These are phyloP conservation scores for Varroa destructor DNA, from an alignment of 1,140 invertebrate genomes.

Conservation along the genomic window DNA sequence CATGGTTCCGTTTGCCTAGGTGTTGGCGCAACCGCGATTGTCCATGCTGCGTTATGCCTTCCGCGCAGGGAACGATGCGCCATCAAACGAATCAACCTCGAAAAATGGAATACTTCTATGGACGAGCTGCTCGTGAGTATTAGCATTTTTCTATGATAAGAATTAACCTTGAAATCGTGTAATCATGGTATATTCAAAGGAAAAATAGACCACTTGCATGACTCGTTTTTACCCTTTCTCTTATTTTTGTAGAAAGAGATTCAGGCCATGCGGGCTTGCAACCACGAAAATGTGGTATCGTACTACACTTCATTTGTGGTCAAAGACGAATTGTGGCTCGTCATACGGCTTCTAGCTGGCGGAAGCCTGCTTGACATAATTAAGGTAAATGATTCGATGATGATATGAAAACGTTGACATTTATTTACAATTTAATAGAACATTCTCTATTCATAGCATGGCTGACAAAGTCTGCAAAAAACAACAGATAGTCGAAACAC, in stretches of 20 bases:
- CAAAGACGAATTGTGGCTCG: slow-evolving; percentile 88
- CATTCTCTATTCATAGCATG: no score
- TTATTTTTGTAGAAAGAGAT: slow-evolving; percentile 70
- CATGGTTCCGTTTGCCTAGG: slow-evolving; percentile 43
- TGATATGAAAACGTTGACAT: not conserved
- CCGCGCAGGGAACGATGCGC: slow-evolving; percentile 85
- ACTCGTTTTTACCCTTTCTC: not conserved
- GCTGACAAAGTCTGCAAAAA: no score
- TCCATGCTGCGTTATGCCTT: slow-evolving; percentile 79
- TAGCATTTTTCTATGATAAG: not conserved
- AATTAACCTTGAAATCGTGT: no score
- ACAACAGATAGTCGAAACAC: no score
- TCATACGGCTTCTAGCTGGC: slow-evolving; percentile 56
- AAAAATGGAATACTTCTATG: slow-evolving; percentile 98
- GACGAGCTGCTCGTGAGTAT: slow-evolving; percentile 65
- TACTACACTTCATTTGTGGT: slow-evolving; percentile 96
- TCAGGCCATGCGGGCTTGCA: slow-evolving; percentile 92
- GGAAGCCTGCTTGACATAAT: slow-evolving; percentile 78
- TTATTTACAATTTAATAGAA: not conserved
- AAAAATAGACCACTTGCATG: no score
- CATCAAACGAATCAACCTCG: slow-evolving; percentile 94
- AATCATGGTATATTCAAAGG: no score
- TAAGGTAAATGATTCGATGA: not conserved
- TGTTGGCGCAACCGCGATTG: slow-evolving; percentile 85
- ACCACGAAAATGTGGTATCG: slow-evolving; percentile 95